These are phyloP conservation scores for Dicerorhinus sumatrensis DNA, from an alignment of 2,113 vertebrate species.

Conservation along the genomic window DNA sequence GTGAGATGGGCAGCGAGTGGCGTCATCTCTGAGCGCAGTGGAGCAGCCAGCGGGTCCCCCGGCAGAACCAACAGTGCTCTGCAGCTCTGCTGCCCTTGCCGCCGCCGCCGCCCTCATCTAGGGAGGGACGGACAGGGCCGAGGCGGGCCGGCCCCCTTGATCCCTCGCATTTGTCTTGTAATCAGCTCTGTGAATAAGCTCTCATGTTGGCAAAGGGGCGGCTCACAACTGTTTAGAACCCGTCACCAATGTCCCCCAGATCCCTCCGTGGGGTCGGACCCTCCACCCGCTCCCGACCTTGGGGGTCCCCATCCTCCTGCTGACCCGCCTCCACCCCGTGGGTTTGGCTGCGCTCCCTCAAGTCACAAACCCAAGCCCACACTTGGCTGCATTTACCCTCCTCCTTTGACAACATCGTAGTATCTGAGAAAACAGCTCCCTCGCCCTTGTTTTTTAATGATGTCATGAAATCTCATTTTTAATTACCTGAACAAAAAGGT, in stretches of 20 bases:
- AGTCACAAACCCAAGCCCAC: constrained; percentile 46
- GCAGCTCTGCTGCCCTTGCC: no score
- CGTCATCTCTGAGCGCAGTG: background rate
- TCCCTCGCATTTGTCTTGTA: background rate
- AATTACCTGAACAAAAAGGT: constrained; percentile 93
- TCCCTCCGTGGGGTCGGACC: rapidly evolving
- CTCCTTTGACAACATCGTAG: background rate
- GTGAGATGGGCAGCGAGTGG: rapidly evolving
- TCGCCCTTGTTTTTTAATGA: constrained; percentile 75
- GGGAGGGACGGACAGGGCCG: rapidly evolving
- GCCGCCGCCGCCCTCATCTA: background rate
- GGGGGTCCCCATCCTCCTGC: background rate
- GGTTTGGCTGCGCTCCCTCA: no score
- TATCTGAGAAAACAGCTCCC: constrained; percentile 36
- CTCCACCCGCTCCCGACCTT: rapidly evolving
- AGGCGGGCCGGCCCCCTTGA: rapidly evolving
- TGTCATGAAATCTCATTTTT: constrained; percentile 89
- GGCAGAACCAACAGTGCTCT: no score
- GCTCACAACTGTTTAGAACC: rapidly evolving
- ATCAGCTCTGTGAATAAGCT: rapidly evolving
- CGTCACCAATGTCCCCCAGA: background rate
- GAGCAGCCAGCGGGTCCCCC: background rate
- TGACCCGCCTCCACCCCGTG: rapidly evolving
- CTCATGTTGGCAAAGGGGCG: background rate
- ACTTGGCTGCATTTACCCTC: background rate